These are phyloP conservation scores for Lethocerus indicus DNA, from an alignment of 1,140 invertebrate species.

Conservation along the genomic window DNA sequence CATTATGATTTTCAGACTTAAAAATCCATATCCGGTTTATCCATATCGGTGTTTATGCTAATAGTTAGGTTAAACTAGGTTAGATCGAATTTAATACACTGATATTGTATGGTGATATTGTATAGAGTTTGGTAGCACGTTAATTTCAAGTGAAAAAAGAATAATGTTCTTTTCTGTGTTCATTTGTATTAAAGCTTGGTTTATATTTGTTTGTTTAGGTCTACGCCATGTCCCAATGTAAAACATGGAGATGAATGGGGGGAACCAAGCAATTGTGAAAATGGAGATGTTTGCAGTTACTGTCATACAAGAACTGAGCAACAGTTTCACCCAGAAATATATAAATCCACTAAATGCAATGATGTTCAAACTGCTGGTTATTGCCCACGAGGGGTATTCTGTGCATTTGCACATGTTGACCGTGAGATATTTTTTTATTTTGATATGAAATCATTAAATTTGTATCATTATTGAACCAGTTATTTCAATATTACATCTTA, in stretches of 20 bases:
- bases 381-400: constrained; percentile 94
- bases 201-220: constrained; percentile 39
- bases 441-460: background rate
- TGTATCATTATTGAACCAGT: background rate
- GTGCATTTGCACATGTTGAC: constrained; percentile 97
- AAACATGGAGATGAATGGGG: constrained; percentile 99
- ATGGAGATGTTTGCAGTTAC: constrained; percentile 84
- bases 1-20: too few relatives aligned
- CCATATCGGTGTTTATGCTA: too few relatives aligned
- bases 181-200: background rate
- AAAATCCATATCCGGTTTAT: too few relatives aligned
- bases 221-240: constrained; percentile 94
- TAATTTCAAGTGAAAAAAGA: background rate
- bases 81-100: too few relatives aligned
- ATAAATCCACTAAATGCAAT: constrained; percentile 98
- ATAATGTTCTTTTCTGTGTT: background rate
- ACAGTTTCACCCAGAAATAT: constrained; percentile 99
- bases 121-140: background rate
- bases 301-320: constrained; percentile 99
- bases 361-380: constrained; percentile 94
- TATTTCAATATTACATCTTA: constrained; percentile 1
- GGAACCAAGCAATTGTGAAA: constrained; percentile 89
- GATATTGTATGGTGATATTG: too few relatives aligned
- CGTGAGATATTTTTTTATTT: constrained; percentile 41
- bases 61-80: too few relatives aligned